Base-by-base conservation (phyloP, 2,888 invertebrate species). In the Pammene fasciana region DNA sequence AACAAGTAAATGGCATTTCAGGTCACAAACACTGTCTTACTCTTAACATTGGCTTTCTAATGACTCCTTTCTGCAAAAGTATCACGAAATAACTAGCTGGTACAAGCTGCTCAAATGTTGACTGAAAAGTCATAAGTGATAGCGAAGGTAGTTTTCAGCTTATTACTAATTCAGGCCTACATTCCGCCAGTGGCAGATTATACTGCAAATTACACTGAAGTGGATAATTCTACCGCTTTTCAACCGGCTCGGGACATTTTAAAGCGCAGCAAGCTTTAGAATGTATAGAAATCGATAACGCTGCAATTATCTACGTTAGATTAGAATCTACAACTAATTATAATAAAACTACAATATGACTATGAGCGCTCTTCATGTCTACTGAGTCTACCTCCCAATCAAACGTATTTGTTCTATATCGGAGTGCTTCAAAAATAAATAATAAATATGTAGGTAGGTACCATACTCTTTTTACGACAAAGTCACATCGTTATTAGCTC, bases 161-260 rank as follows among this genome's bases (percentile, higher is more conserved):
- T 36, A 65, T 68, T 59, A 68, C 45, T 65, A 52, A 68, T 68
- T 64, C 68, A 68, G 38, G 10, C 8, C 50, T 52, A 65, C 57
- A 64, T 64, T 57, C 64, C 64, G 59, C 59, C 50, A 41, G 57
- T 57, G 14, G 26, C 18, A 57, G 59, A 52, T 43, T 45, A 65
- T 68, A 59, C 52, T 68, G 68, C 64, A 57, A 68, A 68, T 57
- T 68, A 68, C n/a, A 52, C 64, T 34, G 57, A 45, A 59, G 45
- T 45, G 64, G 57, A 48, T 68, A 68, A 68, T 65, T 52, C 52
- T 38, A 57, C 45, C 36, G 34, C 16, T 54, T 57, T 52, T 34
- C 68, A 45, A 38, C 26, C 36, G 34, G 50, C 6, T 52, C 57
- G 43, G 64, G 57, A 59, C 26, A 65, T 36, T 67, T 55, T 54